These are phyloP conservation scores for Myripristis jacobus DNA, from an alignment of 2,797 vertebrate species.

Conservation along the genomic window DNA sequence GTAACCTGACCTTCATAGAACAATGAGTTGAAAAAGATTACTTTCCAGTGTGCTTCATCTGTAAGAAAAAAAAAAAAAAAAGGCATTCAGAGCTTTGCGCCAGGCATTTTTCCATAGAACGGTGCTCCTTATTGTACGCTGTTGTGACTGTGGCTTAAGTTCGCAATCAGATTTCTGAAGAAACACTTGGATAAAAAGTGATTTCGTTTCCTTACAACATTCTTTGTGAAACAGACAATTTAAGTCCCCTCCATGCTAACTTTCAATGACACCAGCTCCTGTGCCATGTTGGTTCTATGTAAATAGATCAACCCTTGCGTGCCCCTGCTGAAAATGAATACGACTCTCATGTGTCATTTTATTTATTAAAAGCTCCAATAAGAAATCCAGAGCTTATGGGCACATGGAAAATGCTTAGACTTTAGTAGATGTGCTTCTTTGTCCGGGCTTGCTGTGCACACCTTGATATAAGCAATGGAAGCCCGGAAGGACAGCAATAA, in stretches of 20 bases:
- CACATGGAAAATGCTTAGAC: conserved; percentile 36
- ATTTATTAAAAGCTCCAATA: conserved; percentile 39
- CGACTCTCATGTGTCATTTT: conserved; percentile 28
- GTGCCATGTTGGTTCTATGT: conserved; percentile 17
- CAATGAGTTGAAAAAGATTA: conserved; percentile 27
- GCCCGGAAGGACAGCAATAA: conserved; percentile 7
- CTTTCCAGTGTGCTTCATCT: conserved; percentile 11
- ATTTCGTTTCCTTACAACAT: not conserved
- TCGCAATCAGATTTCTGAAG: conserved; percentile 8
- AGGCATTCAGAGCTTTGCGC: conserved; percentile 22
- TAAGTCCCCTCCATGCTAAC: not conserved
- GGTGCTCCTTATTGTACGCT: not conserved
- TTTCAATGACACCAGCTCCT: not conserved
- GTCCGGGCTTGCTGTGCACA: conserved; percentile 33
- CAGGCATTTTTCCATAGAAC: conserved; percentile 4
- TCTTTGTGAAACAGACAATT: not conserved
- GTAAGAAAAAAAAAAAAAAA: conserved; percentile 9
- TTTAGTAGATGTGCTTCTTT: conserved; percentile 36
- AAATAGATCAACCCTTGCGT: not conserved
- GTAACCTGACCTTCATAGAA: conserved; percentile 40
- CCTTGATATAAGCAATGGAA: not conserved
- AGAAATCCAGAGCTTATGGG: conserved; percentile 44
- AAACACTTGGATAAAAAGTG: conserved; percentile 17
- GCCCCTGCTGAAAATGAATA: not conserved
- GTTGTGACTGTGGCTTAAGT: conserved; percentile 13